Evolutionary conservation across 2,797 vertebrate genomes (phyloP).

Genomic region (Anabacerthia variegaticeps): DNA sequence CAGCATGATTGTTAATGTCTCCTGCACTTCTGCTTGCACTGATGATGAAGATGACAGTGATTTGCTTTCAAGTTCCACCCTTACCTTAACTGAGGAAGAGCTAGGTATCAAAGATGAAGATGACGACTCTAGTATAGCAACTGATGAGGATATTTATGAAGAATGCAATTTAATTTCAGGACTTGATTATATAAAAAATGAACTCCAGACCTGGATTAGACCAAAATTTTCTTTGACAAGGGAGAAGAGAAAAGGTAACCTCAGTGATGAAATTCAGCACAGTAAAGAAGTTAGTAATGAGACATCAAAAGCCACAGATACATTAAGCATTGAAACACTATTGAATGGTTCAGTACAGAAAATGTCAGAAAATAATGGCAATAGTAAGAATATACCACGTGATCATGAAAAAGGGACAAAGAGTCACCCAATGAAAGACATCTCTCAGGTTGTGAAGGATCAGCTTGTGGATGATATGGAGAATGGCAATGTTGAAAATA

Average conservation of each 20-base stretch:
- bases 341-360: constrained; percentile 76
- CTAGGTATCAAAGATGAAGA: constrained; percentile 88
- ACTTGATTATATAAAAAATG: constrained; percentile 91
- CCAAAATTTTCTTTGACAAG: constrained; percentile 81
- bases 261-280: constrained; percentile 85
- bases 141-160: constrained; percentile 89
- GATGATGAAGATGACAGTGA: constrained; percentile 97
- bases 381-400: constrained; percentile 64
- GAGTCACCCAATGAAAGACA: constrained; percentile 66
- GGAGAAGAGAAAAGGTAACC: constrained; percentile 82
- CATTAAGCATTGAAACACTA: constrained; percentile 73
- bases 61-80: constrained; percentile 95
- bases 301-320: constrained; percentile 69
- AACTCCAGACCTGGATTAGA: constrained; percentile 91
- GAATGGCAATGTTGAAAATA: constrained; percentile 90
- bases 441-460: constrained; percentile 69
- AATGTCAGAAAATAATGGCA: constrained; percentile 79
- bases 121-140: constrained; percentile 85
- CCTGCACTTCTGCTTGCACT: constrained; percentile 93
- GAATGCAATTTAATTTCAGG: constrained; percentile 87
- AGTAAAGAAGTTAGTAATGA: constrained; percentile 73
- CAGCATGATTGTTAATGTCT: constrained; percentile 98
- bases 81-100: constrained; percentile 96
- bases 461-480: constrained; percentile 91
- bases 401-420: constrained; percentile 67